Conservation (phyloP, 2,113 vertebrate genomes). For the Ochotona princeps region DNA sequence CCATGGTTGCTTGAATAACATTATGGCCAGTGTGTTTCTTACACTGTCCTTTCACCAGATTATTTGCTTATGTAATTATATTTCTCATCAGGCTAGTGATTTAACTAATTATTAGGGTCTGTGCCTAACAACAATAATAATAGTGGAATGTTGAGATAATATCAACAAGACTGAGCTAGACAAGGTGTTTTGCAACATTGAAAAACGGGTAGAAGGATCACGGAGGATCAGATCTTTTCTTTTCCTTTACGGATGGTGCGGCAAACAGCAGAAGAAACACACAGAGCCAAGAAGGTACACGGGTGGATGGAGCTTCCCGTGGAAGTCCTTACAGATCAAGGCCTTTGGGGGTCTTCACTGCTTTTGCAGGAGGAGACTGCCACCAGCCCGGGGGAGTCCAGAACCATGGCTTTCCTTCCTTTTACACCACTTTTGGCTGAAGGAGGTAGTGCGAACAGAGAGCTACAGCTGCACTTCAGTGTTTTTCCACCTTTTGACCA, state of each 20-base stretch:
- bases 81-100: background rate
- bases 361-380: background rate
- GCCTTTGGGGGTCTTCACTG: background rate
- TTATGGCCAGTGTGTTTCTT: background rate
- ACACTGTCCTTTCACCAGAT: background rate
- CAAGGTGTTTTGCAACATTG: background rate
- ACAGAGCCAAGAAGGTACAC: accelerated
- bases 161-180: background rate
- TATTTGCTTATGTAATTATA: background rate
- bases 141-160: background rate
- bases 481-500: background rate
- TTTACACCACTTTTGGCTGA: background rate
- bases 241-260: background rate
- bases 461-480: background rate
- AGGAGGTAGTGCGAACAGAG: background rate
- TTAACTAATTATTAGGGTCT: background rate
- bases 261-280: background rate
- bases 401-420: background rate
- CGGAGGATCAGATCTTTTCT: background rate
- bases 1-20: accelerated
- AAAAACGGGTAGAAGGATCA: background rate
- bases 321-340: background rate
- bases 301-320: accelerated
- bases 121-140: background rate
- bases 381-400: accelerated